Evolutionary conservation across 2,113 vertebrate species (phyloP).

Genomic region (Cinclus mexicanus): DNA sequence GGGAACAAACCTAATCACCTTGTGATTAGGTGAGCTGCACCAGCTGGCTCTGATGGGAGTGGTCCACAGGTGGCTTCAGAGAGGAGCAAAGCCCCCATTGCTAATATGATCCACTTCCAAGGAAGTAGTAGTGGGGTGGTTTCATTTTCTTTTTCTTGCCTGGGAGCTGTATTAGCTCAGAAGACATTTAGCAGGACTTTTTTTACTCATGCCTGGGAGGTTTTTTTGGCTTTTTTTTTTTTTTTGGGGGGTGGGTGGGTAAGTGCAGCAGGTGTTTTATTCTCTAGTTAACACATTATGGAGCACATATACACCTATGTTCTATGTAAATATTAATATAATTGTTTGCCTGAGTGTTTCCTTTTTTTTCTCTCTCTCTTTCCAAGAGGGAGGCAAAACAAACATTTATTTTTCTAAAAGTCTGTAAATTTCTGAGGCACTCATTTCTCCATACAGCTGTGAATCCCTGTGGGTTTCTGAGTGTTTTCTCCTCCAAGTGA

Average conservation of each 20-base stretch:
- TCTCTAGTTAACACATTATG: not conserved
- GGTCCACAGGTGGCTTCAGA: not conserved
- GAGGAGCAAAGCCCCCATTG: not conserved
- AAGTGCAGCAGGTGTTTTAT: not conserved
- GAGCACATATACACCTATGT: not conserved
- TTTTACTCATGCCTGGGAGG: not conserved
- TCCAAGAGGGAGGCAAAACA: not conserved
- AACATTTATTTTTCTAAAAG: not conserved
- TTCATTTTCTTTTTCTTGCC: rapidly evolving
- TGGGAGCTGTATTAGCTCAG: not conserved
- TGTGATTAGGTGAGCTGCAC: not conserved
- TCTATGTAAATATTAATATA: not conserved
- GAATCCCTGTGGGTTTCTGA: not conserved
- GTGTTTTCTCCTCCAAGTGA: not conserved
- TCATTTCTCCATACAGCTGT: not conserved
- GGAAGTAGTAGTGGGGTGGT: not conserved
- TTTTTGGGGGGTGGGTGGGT: rapidly evolving
- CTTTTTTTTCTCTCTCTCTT: not conserved
- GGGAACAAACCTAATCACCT: not conserved
- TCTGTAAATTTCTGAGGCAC: not conserved
- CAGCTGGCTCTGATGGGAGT: not conserved
- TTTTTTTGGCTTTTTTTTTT: not conserved
- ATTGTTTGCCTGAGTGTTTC: not conserved
- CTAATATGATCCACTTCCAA: not conserved
- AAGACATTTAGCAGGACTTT: not conserved